Conservation (phyloP, 2,797 vertebrate species). For the Buceros bicornis region DNA sequence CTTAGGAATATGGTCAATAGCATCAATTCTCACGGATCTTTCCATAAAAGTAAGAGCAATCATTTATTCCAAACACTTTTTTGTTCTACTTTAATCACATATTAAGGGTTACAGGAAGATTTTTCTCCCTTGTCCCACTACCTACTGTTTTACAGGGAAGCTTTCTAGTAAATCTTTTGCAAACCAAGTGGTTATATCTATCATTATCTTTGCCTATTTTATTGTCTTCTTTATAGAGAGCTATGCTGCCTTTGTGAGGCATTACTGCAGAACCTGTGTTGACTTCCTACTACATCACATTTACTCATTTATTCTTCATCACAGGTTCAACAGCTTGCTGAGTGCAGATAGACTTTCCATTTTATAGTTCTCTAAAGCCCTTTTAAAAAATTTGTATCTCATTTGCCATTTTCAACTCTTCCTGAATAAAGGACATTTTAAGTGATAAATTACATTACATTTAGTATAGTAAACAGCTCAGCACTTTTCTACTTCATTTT, state of each 20-base stretch:
- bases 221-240: not conserved
- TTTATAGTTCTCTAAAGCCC: not conserved
- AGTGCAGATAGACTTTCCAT: not conserved
- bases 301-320: not conserved
- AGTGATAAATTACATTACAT: not conserved
- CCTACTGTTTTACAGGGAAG: not conserved
- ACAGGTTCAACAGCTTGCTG: not conserved
- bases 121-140: not conserved
- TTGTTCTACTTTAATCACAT: not conserved
- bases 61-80: not conserved
- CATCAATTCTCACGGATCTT: not conserved
- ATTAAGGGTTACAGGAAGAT: not conserved
- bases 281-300: not conserved
- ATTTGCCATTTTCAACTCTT: slow-evolving; percentile 30
- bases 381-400: not conserved
- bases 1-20: not conserved
- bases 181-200: not conserved
- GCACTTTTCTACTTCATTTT: slow-evolving; percentile 24
- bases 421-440: not conserved
- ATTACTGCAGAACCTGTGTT: not conserved
- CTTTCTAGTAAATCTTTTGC: not conserved
- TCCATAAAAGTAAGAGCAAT: not conserved
- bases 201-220: not conserved
- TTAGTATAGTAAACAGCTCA: slow-evolving; percentile 1
- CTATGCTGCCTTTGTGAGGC: not conserved